Evolutionary conservation across 2,113 vertebrate genomes (phyloP).

Genomic region (Saccopteryx bilineata): DNA sequence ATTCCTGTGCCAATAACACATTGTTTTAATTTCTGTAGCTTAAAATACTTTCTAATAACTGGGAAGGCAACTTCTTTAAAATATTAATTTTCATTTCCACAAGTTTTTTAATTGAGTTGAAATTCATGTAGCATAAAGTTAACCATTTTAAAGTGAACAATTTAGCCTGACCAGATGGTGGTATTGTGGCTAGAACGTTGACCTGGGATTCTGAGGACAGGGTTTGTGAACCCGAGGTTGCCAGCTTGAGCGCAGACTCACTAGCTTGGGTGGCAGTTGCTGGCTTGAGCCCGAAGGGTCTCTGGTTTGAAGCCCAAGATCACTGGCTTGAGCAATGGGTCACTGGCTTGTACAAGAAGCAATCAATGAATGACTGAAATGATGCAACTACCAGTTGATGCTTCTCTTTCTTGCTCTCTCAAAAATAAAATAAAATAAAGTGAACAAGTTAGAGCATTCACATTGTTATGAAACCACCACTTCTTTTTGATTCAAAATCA

Average conservation of each 20-base stretch:
- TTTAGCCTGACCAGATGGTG: neutral
- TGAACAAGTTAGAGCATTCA: neutral
- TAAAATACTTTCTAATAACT: slow-evolving; percentile 37
- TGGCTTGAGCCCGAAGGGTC: too few relatives aligned
- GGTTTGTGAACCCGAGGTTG: too few relatives aligned
- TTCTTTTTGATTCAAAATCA: neutral
- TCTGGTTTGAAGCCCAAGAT: too few relatives aligned
- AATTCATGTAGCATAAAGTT: neutral
- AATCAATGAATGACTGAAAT: too few relatives aligned
- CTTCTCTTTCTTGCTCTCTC: too few relatives aligned
- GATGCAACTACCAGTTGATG: too few relatives aligned
- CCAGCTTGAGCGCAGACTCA: too few relatives aligned
- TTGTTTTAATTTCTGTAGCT: slow-evolving; percentile 34
- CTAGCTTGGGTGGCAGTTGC: too few relatives aligned
- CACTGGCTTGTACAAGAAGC: too few relatives aligned
- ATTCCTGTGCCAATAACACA: neutral
- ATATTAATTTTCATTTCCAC: neutral
- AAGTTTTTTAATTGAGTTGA: neutral
- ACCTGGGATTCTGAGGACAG: too few relatives aligned
- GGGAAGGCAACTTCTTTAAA: neutral
- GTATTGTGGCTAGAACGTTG: too few relatives aligned
- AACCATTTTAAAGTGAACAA: neutral
- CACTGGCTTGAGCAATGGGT: too few relatives aligned
- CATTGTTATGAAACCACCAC: neutral
- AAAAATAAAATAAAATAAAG: neutral